phyloP scores from a whole-genome alignment of 2,113 vertebrate genomes.

The Paraplagusia blochii region DNA sequence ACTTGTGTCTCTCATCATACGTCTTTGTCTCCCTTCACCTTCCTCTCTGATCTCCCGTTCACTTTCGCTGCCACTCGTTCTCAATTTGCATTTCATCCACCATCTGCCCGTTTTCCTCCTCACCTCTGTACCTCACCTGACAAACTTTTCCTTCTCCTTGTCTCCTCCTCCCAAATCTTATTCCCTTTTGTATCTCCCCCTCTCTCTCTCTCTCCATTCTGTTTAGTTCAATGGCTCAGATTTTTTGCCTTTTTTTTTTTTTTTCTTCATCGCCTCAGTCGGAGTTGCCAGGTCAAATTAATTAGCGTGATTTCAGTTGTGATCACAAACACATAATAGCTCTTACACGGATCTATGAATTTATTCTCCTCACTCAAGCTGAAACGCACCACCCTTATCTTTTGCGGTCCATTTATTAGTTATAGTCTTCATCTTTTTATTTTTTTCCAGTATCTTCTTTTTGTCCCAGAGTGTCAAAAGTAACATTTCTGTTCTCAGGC shows the following conservation, averaged over 20 bases:
- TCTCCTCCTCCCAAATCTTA: neutral
- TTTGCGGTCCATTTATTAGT: neutral
- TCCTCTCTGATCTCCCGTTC: constrained; percentile 11
- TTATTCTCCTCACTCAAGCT: constrained; percentile 17
- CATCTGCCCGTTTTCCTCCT: neutral
- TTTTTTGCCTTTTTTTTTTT: constrained; percentile 16
- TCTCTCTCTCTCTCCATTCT: constrained; percentile 8
- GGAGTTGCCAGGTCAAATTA: constrained; percentile 22
- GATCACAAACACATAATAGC: constrained; percentile 33
- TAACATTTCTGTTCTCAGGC: neutral
- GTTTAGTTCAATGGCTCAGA: constrained; percentile 15
- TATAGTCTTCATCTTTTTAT: neutral
- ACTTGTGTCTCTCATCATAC: constrained; percentile 40
- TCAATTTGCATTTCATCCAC: constrained; percentile 31
- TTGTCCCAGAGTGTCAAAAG: neutral
- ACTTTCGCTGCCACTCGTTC: constrained; percentile 8
- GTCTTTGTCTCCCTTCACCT: constrained; percentile 32
- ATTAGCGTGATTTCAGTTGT: constrained; percentile 44
- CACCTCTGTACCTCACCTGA: neutral
- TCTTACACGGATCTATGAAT: constrained; percentile 34
- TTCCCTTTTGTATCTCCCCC: constrained; percentile 4
- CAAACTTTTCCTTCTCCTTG: neutral
- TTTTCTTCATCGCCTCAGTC: constrained; percentile 38
- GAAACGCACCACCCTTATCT: constrained; percentile 5
- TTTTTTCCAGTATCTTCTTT: neutral